Conservation (phyloP, 2,113 vertebrate species). For the Leptosomus discolor region DNA sequence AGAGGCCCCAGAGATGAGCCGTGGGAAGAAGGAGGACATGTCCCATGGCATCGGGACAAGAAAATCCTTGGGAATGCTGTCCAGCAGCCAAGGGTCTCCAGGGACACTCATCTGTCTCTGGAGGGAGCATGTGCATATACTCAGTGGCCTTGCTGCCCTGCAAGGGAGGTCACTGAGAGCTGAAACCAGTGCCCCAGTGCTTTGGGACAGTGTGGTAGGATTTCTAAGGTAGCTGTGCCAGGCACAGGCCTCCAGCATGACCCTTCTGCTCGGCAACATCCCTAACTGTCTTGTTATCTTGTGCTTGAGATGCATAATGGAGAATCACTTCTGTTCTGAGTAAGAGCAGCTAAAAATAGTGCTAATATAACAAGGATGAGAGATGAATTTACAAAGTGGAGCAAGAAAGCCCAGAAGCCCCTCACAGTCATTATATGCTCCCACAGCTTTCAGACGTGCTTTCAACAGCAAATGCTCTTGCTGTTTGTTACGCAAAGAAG, state of each 20-base stretch:
- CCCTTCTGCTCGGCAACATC: not conserved
- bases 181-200: not conserved
- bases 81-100: not conserved
- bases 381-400: not conserved
- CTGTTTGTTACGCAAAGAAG: not conserved
- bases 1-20: not conserved
- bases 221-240: not conserved
- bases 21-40: not conserved
- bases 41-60: not conserved
- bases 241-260: not conserved
- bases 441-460: not conserved
- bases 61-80: not conserved
- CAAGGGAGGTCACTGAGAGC: not conserved
- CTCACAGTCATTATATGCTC: not conserved
- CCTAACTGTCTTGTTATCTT: not conserved
- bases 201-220: not conserved
- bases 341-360: slow-evolving; percentile 48
- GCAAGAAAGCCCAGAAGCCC: slow-evolving; percentile 25
- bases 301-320: not conserved
- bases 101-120: not conserved
- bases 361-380: not conserved
- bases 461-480: slow-evolving; percentile 10
- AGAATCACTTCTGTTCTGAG: not conserved
- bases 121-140: not conserved
- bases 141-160: not conserved